Conservation (phyloP, 92 coral and sea anemone species). For the Micromussa lordhowensis region DNA sequence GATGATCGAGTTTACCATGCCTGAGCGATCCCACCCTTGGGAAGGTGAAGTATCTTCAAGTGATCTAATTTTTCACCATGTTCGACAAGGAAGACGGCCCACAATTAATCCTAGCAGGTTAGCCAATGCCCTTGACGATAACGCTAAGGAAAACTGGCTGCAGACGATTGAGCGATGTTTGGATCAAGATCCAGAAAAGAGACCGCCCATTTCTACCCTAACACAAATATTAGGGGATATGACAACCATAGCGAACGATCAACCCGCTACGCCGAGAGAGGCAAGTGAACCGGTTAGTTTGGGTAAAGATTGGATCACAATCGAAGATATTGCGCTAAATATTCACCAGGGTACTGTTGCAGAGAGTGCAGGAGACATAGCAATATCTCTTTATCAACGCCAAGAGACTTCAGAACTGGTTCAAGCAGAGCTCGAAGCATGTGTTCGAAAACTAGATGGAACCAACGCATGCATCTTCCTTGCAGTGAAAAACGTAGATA, state of each 20-base stretch:
- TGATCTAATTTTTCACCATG: conserved; percentile 38
- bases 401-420: not conserved
- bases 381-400: conserved; percentile 12
- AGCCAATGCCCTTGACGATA: not conserved
- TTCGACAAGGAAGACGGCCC: conserved; percentile 26
- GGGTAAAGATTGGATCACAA: not conserved
- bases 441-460: conserved; percentile 42
- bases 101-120: conserved; percentile 3
- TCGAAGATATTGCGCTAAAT: conserved; percentile 29
- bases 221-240: not conserved
- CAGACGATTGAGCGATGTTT: not conserved
- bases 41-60: conserved; percentile 40
- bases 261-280: not conserved
- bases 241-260: not conserved
- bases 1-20: conserved; percentile 53
- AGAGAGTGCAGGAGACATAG: conserved; percentile 44
- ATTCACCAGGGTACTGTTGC: conserved; percentile 56
- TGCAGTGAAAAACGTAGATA: conserved; percentile 33
- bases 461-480: conserved; percentile 52
- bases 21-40: conserved; percentile 60
- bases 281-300: not conserved
- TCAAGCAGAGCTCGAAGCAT: conserved; percentile 16
- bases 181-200: not conserved
- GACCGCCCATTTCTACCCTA: not conserved
- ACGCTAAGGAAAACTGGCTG: not conserved